Evolutionary conservation across 2,888 invertebrate species (phyloP), one percentile per base, ranked within the genome.

Genomic region (Mythimna pallens): DNA sequence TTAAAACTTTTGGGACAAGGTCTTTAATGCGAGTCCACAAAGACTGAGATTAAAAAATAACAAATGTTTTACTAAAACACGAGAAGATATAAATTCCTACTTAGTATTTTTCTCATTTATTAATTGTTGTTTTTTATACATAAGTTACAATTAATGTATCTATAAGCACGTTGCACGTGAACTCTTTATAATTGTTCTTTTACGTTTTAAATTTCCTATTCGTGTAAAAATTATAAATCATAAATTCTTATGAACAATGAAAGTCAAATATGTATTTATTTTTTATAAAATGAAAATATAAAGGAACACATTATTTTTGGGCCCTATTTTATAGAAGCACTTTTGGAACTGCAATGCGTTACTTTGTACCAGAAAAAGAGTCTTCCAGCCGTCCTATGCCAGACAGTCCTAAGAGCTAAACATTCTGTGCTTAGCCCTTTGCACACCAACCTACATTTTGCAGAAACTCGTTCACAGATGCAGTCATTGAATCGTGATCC

Each of bases 11-110:
- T 67, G 50, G 59, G 43, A 66, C 25, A 52, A 47, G 34, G 61
- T 65, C 20, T 70, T 70, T 9, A 6, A 52, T 36, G 12, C 14
- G 20, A 78, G 50, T 79, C 47, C 47, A 34, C 61, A 36, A 52
- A 58, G 81, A 81, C 81, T 81, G 79, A 82, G 58, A 73, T 82
- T n/a, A 34, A 47, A 62, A 59, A 43, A 59, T 62, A 59, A 62
- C 25, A n/a, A n/a, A 71, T 58, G 25, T 43, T 69, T 58, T 25
- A 59, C 52, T 57, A 64, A 71, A 80, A 57, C 36, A 20, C 17
- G 20, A 34, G 58, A 59, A 50, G 25, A 57, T 61, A 52, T 52
- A 54, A 7, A 9, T 20, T 3, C n/a, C 14, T 54, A 50, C 10
- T 47, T 57, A 30, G n/a, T 62, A 57, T 57, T 57, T 58, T 57